phyloP scores from a whole-genome alignment of 1,140 invertebrate genomes.

The Megalopta genalis region DNA sequence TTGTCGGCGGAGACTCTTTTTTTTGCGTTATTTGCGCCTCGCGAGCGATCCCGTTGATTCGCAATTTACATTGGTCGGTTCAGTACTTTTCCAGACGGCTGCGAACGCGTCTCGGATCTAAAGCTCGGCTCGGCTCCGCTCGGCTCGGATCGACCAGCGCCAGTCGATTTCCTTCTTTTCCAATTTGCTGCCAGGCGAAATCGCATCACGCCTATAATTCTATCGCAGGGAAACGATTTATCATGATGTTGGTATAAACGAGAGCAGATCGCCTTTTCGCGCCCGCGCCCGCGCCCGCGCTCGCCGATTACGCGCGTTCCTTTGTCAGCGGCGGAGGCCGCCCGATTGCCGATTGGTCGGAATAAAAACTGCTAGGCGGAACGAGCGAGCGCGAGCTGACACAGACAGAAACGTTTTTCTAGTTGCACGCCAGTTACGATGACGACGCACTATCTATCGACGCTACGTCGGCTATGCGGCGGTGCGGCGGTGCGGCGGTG shows the following conservation, averaged over 20 bases:
- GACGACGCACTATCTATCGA: constrained; percentile 62
- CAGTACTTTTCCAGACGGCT: not conserved
- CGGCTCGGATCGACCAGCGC: not conserved
- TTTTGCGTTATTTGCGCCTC: not conserved
- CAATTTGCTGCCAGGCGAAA: too few relatives aligned
- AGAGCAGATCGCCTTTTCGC: constrained; percentile 5
- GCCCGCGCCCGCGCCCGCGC: too few relatives aligned
- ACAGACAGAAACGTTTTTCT: constrained; percentile 10
- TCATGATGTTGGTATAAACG: not conserved
- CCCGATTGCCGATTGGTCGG: constrained; percentile 18
- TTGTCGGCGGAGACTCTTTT: not conserved
- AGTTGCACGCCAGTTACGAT: constrained; percentile 38
- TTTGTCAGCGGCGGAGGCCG: constrained; percentile 9
- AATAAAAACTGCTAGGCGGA: constrained; percentile 35
- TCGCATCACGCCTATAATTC: not conserved
- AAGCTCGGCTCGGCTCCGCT: not conserved
- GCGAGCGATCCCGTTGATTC: not conserved
- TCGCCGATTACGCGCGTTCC: constrained; percentile 4
- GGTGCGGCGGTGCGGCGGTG: too few relatives aligned
- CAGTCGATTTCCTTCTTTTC: too few relatives aligned
- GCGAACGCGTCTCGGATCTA: not conserved
- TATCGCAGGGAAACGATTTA: not conserved
- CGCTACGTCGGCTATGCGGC: too few relatives aligned
- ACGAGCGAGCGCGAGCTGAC: not conserved
- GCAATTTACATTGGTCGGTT: not conserved